Evolutionary conservation across 2,113 vertebrate genomes (phyloP), one percentile per base, ranked within the genome.

Genomic region (Brienomyrus longianalis): DNA sequence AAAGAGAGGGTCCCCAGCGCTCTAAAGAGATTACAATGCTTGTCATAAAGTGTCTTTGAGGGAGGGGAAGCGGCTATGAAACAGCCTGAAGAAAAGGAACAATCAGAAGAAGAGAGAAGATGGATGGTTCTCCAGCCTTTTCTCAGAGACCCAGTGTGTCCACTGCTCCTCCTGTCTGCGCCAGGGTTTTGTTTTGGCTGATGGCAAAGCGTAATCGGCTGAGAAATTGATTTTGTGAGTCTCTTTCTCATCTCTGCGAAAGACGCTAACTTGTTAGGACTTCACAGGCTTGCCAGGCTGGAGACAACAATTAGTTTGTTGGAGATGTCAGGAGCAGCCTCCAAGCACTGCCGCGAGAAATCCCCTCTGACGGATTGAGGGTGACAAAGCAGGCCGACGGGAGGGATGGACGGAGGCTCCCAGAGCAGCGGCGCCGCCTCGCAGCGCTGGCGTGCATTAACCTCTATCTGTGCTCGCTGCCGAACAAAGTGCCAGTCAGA

Each of bases 261-360:
- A 97, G 97, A 99, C 96, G 96, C 97, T 98, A 98, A 98, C 97
- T 97, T 95, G 91, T 97, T 97, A 96, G 96, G 97, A 98, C 97
- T 98, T 97, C 97, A 97, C 96, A 97, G 96, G 94, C 94, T 97
- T 90, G 88, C 0, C 94, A 96, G 94, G 94, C 96, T 95, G 94
- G 93, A 97, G 96, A 98, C 97, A 98, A 98, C 98, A 98, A 98
- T 98, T 98, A 97, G 97, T 97, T 98, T 97, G 96, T 97, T 96
- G 95, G 95, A 96, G 95, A 96, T 96, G 97, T 97, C 96, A 97
- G 96, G 97, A 96, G 96, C 96, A 96, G 96, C 97, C 95, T 95
- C 96, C 95, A 96, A 96, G 96, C 96, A 97, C 94, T 94, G 96
- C 95, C 93, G 95, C 95, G 93, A 96, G 95, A 98, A 98, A 99